A percentile compares a stretch with the other conserved stretches of the same genome.
phyloP scores from a whole-genome alignment of 2,113 vertebrate genomes.

The Sus scrofa region DNA sequence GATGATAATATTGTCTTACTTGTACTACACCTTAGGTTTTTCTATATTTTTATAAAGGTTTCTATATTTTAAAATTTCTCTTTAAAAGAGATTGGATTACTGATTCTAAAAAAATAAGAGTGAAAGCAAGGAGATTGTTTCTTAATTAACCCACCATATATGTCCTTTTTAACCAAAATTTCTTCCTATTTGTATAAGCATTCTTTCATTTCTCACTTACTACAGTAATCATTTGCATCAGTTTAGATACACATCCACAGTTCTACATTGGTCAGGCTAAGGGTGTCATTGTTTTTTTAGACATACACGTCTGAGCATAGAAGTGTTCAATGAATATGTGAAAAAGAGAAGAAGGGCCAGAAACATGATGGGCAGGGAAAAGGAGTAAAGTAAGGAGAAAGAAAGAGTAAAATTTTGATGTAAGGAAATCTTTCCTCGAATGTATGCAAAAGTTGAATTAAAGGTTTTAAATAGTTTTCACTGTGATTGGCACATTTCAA shows the following conservation, averaged over 20 bases:
- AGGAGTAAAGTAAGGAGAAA: neutral
- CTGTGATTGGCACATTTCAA: neutral
- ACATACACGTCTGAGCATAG: neutral
- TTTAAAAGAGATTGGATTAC: neutral
- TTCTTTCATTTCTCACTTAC: neutral
- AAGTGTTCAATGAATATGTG: neutral
- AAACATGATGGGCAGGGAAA: neutral
- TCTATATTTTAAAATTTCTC: neutral
- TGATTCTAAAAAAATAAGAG: neutral
- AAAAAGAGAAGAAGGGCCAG: neutral
- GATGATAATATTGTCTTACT: neutral
- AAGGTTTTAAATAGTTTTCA: slow-evolving; percentile 17
- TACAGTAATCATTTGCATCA: neutral
- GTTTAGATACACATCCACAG: neutral
- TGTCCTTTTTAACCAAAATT: neutral
- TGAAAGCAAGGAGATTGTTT: neutral
- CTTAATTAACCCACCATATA: neutral
- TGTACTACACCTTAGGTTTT: neutral
- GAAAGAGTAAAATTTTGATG: neutral
- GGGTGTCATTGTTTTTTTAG: neutral
- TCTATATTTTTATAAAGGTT: neutral
- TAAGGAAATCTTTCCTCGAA: neutral
- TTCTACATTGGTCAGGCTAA: neutral
- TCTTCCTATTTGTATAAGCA: neutral
- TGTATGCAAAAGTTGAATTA: neutral